These are phyloP conservation scores for Calephelis nemesis DNA, from an alignment of 1,140 invertebrate genomes.

Conservation along the genomic window DNA sequence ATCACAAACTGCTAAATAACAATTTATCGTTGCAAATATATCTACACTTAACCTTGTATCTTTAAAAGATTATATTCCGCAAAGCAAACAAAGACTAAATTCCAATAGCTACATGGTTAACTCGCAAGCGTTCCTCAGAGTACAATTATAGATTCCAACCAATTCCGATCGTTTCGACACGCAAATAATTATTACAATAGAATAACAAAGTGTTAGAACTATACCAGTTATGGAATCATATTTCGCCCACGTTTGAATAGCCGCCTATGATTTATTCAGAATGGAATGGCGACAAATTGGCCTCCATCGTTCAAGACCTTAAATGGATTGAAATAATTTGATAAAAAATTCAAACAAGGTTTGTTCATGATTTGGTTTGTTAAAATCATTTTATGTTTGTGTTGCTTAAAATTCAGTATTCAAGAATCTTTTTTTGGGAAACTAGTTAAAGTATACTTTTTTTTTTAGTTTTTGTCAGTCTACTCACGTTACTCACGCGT, in stretches of 20 bases:
- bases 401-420: background rate
- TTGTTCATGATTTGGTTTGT: conserved; percentile 23
- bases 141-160: conserved; percentile 45
- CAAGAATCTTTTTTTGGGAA: too few relatives aligned
- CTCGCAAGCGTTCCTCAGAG: conserved; percentile 18
- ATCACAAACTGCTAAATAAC: too few relatives aligned
- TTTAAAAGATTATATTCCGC: background rate
- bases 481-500: too few relatives aligned
- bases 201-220: conserved; percentile 50
- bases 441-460: too few relatives aligned
- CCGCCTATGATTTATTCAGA: conserved; percentile 64
- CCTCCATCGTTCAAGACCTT: conserved; percentile 36
- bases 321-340: conserved; percentile 25
- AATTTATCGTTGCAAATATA: too few relatives aligned
- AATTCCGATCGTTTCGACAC: conserved; percentile 46
- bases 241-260: conserved; percentile 62
- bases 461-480: too few relatives aligned
- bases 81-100: background rate
- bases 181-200: conserved; percentile 45
- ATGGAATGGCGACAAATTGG: conserved; percentile 52
- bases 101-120: background rate
- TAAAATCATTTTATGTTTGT: background rate
- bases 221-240: conserved; percentile 49
- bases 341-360: conserved; percentile 38
- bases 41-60: background rate